These are phyloP conservation scores for Tolmerus cingulatus DNA, from an alignment of 2,888 invertebrate genomes.

Conservation along the genomic window DNA sequence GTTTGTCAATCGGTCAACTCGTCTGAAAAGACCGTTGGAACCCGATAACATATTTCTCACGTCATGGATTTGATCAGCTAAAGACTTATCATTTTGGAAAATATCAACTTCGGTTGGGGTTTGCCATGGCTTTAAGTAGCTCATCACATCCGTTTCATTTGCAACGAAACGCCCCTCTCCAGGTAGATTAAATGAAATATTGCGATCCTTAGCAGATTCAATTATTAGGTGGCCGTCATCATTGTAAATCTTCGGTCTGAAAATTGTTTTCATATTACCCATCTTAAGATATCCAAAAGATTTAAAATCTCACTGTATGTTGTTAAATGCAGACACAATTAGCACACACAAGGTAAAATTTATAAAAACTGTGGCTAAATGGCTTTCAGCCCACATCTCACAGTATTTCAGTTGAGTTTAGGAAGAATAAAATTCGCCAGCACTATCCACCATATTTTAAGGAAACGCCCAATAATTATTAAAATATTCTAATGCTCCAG, in stretches of 20 bases:
- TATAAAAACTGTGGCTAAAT: neutral
- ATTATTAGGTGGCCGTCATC: slow-evolving; percentile 81
- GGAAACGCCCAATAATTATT: neutral
- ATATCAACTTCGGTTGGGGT: neutral
- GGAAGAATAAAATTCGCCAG: neutral
- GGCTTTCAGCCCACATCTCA: neutral
- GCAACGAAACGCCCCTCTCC: slow-evolving; percentile 73
- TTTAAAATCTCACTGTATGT: neutral
- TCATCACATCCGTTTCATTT: slow-evolving; percentile 73
- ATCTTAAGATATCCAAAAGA: neutral
- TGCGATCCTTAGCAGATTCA: slow-evolving; percentile 77
- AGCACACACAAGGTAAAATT: neutral
- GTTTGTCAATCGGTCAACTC: slow-evolving; percentile 51
- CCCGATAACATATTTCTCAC: slow-evolving; percentile 53
- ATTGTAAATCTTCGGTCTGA: slow-evolving; percentile 58
- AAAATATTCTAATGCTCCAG: neutral
- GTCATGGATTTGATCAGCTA: neutral
- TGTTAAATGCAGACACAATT: neutral
- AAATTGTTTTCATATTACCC: neutral
- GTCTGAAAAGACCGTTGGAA: slow-evolving; percentile 49
- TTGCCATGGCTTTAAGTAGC: slow-evolving; percentile 49
- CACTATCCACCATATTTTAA: neutral
- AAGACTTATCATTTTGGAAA: neutral
- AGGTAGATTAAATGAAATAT: slow-evolving; percentile 76
- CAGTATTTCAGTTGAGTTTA: neutral